Base-by-base conservation (phyloP, 2,797 vertebrate species). In the Pipistrellus pipistrellus region DNA sequence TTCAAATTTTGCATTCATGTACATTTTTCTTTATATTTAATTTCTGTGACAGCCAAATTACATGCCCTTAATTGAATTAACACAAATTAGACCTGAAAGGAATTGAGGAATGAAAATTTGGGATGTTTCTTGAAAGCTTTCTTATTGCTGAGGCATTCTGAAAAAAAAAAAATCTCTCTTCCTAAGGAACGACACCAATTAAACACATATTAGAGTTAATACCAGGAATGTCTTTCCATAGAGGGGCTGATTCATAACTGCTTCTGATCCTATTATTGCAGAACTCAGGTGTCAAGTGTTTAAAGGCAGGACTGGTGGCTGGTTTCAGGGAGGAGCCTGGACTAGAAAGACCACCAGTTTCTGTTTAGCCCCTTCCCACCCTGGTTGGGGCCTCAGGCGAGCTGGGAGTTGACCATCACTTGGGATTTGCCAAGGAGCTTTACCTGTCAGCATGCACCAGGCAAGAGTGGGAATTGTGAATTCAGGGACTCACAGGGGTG, bases 1-100 rank as follows among this genome's bases (percentile, higher is more conserved):
- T 96, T 96, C 82, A 95, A 89, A 92, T 84, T 96, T 95, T 94
- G 95, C 94, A 51, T 94, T 95, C 77, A 96, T 92, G 73, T 96
- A 96, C 97, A 84, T 97, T 97, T 96, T 95, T 94, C 96, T 93
- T 95, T 97, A 97, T 94, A 90, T 96, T 96, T 97, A 94, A 94
- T 97, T 98, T 80, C 92, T 15, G 35, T 98, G 95, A 96, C 96
- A 97, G 92, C 89, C 95, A 96, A 94, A 95, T 95, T 97, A 88
- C 59, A 69, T 32, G 53, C 95, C 93, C 96, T 96, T 85, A 96
- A 97, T 97, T 88, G 94, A 98, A 97, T 97, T 97, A 97, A 93
- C 80, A 97, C 88, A 95, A 95, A 97, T 96, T 85, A 91, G 90
- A 68, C 92, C 84, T 89, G 95, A 97, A 95, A 97, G 88, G 71